Conservation (phyloP, 2,888 invertebrate genomes). For the Perithous albicinctus region DNA sequence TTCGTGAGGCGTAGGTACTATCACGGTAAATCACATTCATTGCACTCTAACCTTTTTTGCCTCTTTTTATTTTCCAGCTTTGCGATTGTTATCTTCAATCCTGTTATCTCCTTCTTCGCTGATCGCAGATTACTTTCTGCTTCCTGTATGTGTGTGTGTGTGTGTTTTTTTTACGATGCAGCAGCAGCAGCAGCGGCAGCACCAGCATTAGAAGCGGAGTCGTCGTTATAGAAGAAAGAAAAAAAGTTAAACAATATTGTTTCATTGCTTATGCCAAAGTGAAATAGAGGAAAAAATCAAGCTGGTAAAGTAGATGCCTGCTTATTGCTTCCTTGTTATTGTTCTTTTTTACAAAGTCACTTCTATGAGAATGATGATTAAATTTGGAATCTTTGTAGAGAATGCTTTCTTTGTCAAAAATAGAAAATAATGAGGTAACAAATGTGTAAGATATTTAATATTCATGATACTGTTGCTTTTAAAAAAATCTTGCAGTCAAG, state of each 20-base stretch:
- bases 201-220: conserved; percentile 18
- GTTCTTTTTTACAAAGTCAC: too few relatives aligned
- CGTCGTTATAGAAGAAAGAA: not conserved
- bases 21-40: not conserved
- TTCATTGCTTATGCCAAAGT: not conserved
- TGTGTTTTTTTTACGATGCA: too few relatives aligned
- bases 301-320: too few relatives aligned
- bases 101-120: conserved; percentile 71
- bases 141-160: conserved; percentile 70
- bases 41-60: not conserved
- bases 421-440: too few relatives aligned
- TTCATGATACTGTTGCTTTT: too few relatives aligned
- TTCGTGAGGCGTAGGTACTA: not conserved
- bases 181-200: not conserved
- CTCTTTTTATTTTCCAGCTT: conserved; percentile 65
- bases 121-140: conserved; percentile 73
- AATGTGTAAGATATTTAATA: too few relatives aligned
- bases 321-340: too few relatives aligned
- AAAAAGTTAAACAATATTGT: not conserved
- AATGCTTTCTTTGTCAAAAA: too few relatives aligned
- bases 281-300: not conserved
- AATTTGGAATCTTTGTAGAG: too few relatives aligned
- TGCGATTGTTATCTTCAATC: conserved; percentile 71
- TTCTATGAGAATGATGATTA: too few relatives aligned
- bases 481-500: too few relatives aligned